phyloP scores from a whole-genome alignment of 64 coral and sea anemone species.

The Platygyra sinensis region DNA sequence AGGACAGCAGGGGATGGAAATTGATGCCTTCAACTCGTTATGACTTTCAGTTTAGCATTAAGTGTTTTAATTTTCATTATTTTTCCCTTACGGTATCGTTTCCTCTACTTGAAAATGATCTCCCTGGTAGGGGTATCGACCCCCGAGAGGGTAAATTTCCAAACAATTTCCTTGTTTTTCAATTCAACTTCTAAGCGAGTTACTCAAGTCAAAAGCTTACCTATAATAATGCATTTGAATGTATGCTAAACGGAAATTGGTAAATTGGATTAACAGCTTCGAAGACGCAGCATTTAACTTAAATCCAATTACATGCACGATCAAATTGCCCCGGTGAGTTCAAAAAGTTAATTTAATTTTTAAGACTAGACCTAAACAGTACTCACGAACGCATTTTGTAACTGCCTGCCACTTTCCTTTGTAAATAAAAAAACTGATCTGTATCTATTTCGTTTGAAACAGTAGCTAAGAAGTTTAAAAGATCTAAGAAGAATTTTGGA shows the following conservation, averaged over 20 bases:
- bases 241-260: neutral
- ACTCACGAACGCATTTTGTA: too few species aligned
- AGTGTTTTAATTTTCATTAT: neutral
- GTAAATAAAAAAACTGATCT: too few species aligned
- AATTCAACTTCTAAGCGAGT: neutral
- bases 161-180: neutral
- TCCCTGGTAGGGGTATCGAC: too few species aligned
- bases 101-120: too few species aligned
- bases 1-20: neutral
- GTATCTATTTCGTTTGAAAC: too few species aligned
- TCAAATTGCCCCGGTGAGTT: neutral
- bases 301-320: neutral
- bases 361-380: too few species aligned
- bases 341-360: neutral
- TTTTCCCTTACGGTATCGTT: neutral
- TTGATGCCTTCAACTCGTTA: neutral
- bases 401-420: too few species aligned
- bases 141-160: too few species aligned
- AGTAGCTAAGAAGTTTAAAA: too few species aligned
- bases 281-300: neutral
- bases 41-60: neutral
- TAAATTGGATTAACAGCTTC: constrained; percentile 1
- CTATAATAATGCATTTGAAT: neutral
- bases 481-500: too few species aligned
- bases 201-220: neutral